Evolutionary conservation across 2,888 invertebrate species (phyloP).

Genomic region (Norana najaformis): DNA sequence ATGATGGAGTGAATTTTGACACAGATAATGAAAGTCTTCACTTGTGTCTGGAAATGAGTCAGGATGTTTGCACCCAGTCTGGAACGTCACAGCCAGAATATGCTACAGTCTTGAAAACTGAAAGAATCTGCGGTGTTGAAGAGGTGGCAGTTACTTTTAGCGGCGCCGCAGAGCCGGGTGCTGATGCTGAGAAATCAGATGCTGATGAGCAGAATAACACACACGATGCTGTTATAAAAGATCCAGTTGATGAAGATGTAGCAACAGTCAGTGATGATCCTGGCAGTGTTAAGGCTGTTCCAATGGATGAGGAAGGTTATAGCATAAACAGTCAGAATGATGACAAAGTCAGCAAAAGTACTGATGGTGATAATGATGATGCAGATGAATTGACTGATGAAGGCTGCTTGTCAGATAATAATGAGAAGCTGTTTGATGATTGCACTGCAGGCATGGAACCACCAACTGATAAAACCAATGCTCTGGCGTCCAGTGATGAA

Average conservation of each 20-base stretch:
- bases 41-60: not conserved
- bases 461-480: not conserved
- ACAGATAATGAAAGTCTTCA: not conserved
- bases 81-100: not conserved
- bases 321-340: not conserved
- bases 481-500: not conserved
- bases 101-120: not conserved
- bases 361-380: conserved; percentile 14
- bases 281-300: not conserved
- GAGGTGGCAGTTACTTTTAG: not conserved
- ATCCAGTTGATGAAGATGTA: no score
- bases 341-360: not conserved
- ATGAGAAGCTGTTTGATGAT: not conserved
- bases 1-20: not conserved
- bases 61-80: not conserved
- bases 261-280: not conserved
- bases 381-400: not conserved
- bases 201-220: no score
- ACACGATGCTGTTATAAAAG: no score
- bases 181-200: no score
- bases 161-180: not conserved
- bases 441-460: conserved; percentile 2
- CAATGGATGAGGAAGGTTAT: not conserved
- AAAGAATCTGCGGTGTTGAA: not conserved
- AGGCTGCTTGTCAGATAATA: not conserved